These are phyloP conservation scores for Lysiphlebus fabarum DNA, from an alignment of 1,140 invertebrate species.

Conservation along the genomic window DNA sequence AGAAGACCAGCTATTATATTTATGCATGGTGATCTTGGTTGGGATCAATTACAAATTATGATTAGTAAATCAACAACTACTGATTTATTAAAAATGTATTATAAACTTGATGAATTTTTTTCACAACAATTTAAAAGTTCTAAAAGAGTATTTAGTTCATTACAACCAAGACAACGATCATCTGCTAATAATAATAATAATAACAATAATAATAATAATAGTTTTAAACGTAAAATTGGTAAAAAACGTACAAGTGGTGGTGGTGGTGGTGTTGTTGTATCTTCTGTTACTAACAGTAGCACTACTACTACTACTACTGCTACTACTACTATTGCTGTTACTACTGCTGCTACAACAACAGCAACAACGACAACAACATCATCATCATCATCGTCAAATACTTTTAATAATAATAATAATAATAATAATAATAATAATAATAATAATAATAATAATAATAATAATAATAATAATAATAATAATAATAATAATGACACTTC, in stretches of 20 bases:
- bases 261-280: conserved; percentile 44
- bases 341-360: too few species aligned
- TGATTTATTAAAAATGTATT: conserved; percentile 93
- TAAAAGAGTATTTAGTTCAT: conserved; percentile 81
- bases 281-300: too few species aligned
- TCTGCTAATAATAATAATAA: conserved; percentile 49
- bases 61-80: conserved; percentile 95
- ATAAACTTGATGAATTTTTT: conserved; percentile 96
- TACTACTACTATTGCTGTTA: too few species aligned
- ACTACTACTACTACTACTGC: too few species aligned
- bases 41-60: conserved; percentile 94
- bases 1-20: conserved; percentile 83
- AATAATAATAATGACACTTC: too few species aligned
- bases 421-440: too few species aligned
- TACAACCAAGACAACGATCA: conserved; percentile 60
- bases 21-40: conserved; percentile 86
- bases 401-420: too few species aligned
- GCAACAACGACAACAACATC: too few species aligned
- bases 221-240: conserved; percentile 50
- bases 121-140: conserved; percentile 92
- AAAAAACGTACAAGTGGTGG: conserved; percentile 45
- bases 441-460: too few species aligned
- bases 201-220: too few species aligned
- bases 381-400: too few species aligned
- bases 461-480: too few species aligned